Conservation (phyloP, 2,797 vertebrate species). For the Tenualosa ilisha region DNA sequence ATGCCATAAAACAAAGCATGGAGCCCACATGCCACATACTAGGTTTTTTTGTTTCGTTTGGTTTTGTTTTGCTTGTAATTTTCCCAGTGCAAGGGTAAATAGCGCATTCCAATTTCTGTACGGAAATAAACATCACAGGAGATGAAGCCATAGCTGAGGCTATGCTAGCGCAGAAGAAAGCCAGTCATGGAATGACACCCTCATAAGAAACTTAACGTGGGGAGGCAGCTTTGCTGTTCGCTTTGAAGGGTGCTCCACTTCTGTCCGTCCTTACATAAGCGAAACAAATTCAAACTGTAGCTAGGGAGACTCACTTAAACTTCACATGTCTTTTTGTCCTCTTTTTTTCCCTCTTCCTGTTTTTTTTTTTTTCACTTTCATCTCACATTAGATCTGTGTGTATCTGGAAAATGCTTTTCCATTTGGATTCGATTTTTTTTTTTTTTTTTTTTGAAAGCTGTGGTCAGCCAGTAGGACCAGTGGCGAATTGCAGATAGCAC, state of each 20-base stretch:
- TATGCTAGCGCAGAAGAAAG: constrained; percentile 34
- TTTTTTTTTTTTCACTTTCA: neutral
- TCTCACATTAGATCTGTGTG: neutral
- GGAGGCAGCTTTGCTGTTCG: constrained; percentile 74
- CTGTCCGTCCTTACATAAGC: constrained; percentile 71
- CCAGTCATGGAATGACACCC: constrained; percentile 67
- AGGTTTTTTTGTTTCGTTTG: neutral
- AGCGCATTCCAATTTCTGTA: constrained; percentile 10
- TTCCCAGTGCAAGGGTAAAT: constrained; percentile 14
- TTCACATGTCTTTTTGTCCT: neutral
- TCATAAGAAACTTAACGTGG: constrained; percentile 69
- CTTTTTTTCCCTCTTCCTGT: neutral
- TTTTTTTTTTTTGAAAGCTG: neutral
- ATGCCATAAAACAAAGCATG: neutral
- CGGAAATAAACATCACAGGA: constrained; percentile 34
- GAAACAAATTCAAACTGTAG: constrained; percentile 25
- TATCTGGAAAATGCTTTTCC: neutral
- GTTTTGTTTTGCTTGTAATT: neutral
- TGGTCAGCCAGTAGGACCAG: neutral
- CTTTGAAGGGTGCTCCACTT: constrained; percentile 77
- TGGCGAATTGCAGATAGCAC: neutral
- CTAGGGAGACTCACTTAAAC: constrained; percentile 20
- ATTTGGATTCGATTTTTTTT: neutral
- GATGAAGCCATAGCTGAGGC: constrained; percentile 4
- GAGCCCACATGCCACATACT: neutral